Base-by-base conservation (phyloP, 2,113 vertebrate species). In the Burhinus bistriatus region DNA sequence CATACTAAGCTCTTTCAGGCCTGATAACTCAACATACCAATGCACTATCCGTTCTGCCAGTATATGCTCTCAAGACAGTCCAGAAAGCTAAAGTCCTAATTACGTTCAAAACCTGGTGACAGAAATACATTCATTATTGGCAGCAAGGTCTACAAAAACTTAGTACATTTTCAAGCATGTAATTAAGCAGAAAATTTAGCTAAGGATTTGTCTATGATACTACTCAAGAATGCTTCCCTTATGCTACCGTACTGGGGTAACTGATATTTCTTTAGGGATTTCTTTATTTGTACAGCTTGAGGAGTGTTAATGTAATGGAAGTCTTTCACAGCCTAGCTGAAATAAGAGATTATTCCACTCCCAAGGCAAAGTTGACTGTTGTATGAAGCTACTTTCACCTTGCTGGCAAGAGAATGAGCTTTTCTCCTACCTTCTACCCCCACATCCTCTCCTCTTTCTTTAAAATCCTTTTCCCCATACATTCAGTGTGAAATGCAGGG, bases 281-380 rank as follows among this genome's bases (percentile, higher is more conserved):
- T 89, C 86, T 72, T 23, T 92, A 85, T 96, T 95, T 95, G 91
- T 51, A 83, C 70, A 93, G 94, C 86, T 42, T 83, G 87, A 76
- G 32, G 57, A 87, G 49, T 5, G 34, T n/a, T 83, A 83, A 89
- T 32, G 26, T 30, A 96, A 69, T 2, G 1, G 6, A 87, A 95
- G 27, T 59, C 73, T 87, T 62, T 47, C 49, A 68, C 21, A 23
- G 66, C 1, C 57, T 36, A 57, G 30, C 32, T 94, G 73, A 87
- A 93, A 52, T 47, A 64, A 82, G 65, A 91, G 70, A 81, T 76
- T 76, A 25, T 15, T 79, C 45, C 45, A 9, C 13, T 90, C 87
- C 57, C 45, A 77, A 87, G 47, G 69, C 47, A 59, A 81, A 71
- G 36, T 0, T 65, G 36, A 85, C 32, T 26, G 16, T 19, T 58